Evolutionary conservation across 2,797 vertebrate genomes (phyloP).

Genomic region (Scarus forsteni): DNA sequence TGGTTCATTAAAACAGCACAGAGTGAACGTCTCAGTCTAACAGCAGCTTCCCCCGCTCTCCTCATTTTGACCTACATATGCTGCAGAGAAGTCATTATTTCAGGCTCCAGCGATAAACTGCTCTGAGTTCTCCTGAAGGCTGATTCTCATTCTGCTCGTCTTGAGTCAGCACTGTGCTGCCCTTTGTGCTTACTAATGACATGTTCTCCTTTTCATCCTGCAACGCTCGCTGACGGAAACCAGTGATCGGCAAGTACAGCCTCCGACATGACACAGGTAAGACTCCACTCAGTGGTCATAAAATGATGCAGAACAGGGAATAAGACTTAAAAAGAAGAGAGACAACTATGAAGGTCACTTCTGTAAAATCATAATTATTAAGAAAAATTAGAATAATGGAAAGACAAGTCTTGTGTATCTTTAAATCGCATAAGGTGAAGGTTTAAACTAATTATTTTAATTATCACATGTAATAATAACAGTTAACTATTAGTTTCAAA

Average conservation of each 20-base stretch:
- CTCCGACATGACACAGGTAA: conserved; percentile 84
- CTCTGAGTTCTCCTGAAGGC: conserved; percentile 30
- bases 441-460: too few species aligned
- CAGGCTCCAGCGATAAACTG: conserved; percentile 27
- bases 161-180: conserved; percentile 44
- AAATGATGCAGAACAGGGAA: not conserved
- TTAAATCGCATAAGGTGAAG: too few species aligned
- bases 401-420: too few species aligned
- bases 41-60: conserved; percentile 13
- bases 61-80: conserved; percentile 58
- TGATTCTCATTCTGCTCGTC: conserved; percentile 20
- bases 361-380: too few species aligned
- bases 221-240: conserved; percentile 28
- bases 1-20: conserved; percentile 34
- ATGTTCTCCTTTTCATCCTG: conserved; percentile 24
- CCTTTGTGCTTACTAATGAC: conserved; percentile 45
- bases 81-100: conserved; percentile 50
- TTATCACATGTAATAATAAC: too few species aligned
- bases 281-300: conserved; percentile 7
- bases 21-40: conserved; percentile 13
- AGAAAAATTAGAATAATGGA: too few species aligned
- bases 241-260: conserved; percentile 88
- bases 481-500: too few species aligned
- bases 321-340: too few species aligned
- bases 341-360: too few species aligned